Base-by-base conservation (phyloP, 1,140 invertebrate genomes). In the Zaprionus inermis region DNA sequence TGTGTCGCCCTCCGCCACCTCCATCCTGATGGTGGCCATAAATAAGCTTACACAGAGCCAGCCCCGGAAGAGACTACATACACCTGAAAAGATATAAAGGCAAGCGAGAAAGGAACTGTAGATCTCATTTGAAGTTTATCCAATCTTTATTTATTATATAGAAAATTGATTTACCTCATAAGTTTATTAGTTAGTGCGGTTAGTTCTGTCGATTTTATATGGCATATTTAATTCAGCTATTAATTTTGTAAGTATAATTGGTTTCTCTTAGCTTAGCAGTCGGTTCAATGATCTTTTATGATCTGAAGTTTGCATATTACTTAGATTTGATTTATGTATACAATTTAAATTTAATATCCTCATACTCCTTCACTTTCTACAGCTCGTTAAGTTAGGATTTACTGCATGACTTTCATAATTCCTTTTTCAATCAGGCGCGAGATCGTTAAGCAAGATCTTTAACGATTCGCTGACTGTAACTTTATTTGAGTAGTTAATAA, bases 361-460 rank as follows among this genome's bases (percentile, higher is more conserved):
- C n/a, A 10, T 49, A 16, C 18, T 20, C n/a, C 3, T 5, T 49
- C 10, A 20, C 44, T 49, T 49, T 49, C 44, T 49, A 22, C 44
- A 18, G n/a, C 16, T 44, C 18, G 11, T 49, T 22, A 49, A 49
- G 18, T 12, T 22, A 22, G 22, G 18, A 49, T 49, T 49, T 49
- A 22, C 44, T 12, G 5, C 20, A 12, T 18, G 18, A 49, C 20
- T 49, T 18, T 49, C 20, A 20, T 49, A 49, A 22, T 49, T 18
- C 44, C 18, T 22, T 49, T 49, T 49, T 49, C 44, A 49, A 49
- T 49, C 44, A 49, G 44, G n/a, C 7, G n/a, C 16, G 9, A 44
- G 44, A 49, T 49, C 18, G 44, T 44, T 49, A 49, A 49, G 11
- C 44, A 16, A 44, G 38, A 22, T 49, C 18, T 49, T 49, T 49